Evolutionary conservation across 2,797 vertebrate genomes (phyloP), one percentile per base, ranked within the genome.

Genomic region (Vespertilio murinus): DNA sequence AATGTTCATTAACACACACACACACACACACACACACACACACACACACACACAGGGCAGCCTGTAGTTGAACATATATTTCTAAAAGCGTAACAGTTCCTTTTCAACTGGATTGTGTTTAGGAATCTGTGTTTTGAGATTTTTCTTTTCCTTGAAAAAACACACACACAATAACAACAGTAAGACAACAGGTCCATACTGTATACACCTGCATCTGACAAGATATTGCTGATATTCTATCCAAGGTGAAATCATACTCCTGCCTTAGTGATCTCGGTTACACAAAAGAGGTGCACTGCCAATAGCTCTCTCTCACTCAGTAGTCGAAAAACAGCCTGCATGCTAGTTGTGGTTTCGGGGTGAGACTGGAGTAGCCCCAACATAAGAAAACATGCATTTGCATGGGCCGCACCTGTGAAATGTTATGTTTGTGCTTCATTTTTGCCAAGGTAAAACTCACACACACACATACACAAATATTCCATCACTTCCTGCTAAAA

Each of bases 101-200:
- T 98, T 98, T 98, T 98, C 59, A 87, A 98, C 96, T 96, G 94
- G 98, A 94, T 96, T 96, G 97, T 98, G 97, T 98, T 97, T 97
- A 97, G 97, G 97, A 97, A 97, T 96, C 96, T 97, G 96, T 98
- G 97, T 97, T 98, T 97, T 93, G 90, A 91, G 71, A 49, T 75
- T 47, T 40, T 77, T 91, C 87, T 71, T 38, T 67, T 98, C 94
- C 92, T 67, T 67, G 52, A 22, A 80, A 70, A 75, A 45, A 38
- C n/a, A n/a, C n/a, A n/a, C n/a, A n/a, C n/a, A 89, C 42, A 42
- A 40, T 95, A 96, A 97, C 42, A 81, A 73, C 56, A 93, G 97
- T 97, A 96, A 96, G 95, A 97, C 92, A 92, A 92, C 98, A 97
- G 96, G 97, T 98, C 97, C 96, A 49, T 73, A 86, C 97, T 96